Evolutionary conservation across 2,888 invertebrate genomes (phyloP).

Genomic region (Eulithis testata): DNA sequence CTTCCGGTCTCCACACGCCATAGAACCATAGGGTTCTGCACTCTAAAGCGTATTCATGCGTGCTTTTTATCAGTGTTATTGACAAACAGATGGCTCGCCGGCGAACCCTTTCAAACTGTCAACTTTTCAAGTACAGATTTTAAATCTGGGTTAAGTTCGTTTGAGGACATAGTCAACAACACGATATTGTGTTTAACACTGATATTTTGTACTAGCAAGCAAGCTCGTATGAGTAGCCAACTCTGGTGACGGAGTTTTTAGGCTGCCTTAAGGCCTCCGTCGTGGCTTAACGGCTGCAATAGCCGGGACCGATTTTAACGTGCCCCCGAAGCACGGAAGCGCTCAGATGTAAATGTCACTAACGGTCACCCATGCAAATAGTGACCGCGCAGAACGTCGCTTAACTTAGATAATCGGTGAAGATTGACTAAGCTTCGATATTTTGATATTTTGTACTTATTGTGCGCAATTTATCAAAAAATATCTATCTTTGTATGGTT

Average conservation of each 20-base stretch:
- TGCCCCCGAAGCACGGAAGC: too few relatives aligned
- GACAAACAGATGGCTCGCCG: slow-evolving; percentile 23
- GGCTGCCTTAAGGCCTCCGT: too few relatives aligned
- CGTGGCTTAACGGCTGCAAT: too few relatives aligned
- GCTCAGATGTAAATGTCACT: too few relatives aligned
- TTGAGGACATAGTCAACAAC: slow-evolving; percentile 23
- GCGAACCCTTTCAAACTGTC: slow-evolving; percentile 7
- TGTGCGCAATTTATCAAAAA: background rate
- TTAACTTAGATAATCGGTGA: too few relatives aligned
- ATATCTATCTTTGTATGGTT: too few relatives aligned
- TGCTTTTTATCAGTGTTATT: slow-evolving; percentile 23
- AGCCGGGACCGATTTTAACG: too few relatives aligned
- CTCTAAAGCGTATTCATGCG: slow-evolving; percentile 22
- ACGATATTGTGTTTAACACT: background rate
- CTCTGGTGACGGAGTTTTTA: too few relatives aligned
- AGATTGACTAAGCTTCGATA: too few relatives aligned
- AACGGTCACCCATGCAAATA: too few relatives aligned
- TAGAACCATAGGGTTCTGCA: slow-evolving; percentile 5
- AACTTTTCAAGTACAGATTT: slow-evolving; percentile 7
- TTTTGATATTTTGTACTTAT: background rate
- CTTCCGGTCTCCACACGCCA: slow-evolving; percentile 25
- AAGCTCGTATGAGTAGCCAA: too few relatives aligned
- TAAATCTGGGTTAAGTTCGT: slow-evolving; percentile 18
- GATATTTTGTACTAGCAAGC: background rate
- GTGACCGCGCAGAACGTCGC: too few relatives aligned